Conservation (phyloP, 2,888 invertebrate genomes). For the Aspidiotus destructor region DNA sequence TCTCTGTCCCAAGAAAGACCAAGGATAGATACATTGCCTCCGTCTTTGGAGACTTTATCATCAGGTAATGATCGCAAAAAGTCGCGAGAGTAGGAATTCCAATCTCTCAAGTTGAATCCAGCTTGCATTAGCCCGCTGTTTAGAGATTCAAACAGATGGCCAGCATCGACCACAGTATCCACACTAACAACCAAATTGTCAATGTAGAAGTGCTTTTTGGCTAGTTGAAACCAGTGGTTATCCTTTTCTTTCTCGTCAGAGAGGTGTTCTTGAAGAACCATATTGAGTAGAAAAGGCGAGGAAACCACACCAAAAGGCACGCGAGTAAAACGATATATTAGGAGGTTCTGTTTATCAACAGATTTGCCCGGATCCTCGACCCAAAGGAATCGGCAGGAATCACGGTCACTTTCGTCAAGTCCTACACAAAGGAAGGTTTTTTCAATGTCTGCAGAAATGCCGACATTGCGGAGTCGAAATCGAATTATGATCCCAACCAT, state of each 20-base stretch:
- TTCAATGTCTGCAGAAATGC: background rate
- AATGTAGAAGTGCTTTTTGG: too few relatives aligned
- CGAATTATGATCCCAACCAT: too few relatives aligned
- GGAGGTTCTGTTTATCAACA: background rate
- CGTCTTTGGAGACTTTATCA: background rate
- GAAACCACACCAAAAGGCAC: conserved; percentile 5
- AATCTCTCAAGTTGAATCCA: conserved; percentile 3
- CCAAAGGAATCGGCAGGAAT: conserved; percentile 2
- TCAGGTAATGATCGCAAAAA: background rate
- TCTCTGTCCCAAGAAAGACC: background rate
- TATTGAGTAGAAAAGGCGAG: background rate
- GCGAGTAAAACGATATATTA: background rate
- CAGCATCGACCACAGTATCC: background rate
- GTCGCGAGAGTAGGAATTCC: background rate
- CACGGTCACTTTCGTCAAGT: background rate
- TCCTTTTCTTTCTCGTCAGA: too few relatives aligned
- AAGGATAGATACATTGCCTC: background rate
- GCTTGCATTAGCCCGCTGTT: background rate
- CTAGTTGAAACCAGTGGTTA: too few relatives aligned
- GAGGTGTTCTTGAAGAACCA: too few relatives aligned
- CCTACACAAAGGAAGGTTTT: background rate
- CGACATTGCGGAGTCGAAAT: too few relatives aligned
- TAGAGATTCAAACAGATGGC: background rate
- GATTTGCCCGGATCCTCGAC: background rate
- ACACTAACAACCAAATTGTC: background rate